Base-by-base conservation (phyloP, 2,797 vertebrate genomes). In the Jordanella pulchra region DNA sequence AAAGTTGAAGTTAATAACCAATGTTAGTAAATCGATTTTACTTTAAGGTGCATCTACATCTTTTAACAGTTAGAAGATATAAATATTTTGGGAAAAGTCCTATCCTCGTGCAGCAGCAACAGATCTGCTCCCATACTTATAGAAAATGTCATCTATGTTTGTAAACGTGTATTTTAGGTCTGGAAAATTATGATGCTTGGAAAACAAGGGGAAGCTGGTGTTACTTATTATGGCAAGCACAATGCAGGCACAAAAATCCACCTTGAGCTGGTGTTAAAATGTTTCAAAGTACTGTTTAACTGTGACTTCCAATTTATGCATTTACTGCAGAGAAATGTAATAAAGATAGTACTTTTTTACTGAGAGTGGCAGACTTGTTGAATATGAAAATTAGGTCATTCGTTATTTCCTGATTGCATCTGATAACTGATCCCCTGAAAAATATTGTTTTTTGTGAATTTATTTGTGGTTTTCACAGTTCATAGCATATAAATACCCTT, bases 1-100 rank as follows among this genome's bases (percentile, higher is more conserved):
- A 21, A 4, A 1, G 1, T 21, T 67, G 1, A 0, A 2, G 11
- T 56, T 0, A n/a, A 55, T 32, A 1, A 7, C 13, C 10, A 2
- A 10, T 2, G 2, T 0, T 1, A 25, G 3, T 4, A 11, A 2
- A 4, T 64, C 4, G 5, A 15, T 61, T 13, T 11, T 55, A 42
- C 9, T 27, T 55, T 32, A 10, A 69, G 14, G 35, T 6, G 13
- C 13, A 45, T 45, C 45, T 42, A 39, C 53, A 2, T 14, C 13
- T 12, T 44, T 63, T 63, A 63, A 63, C n/a, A 32, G 65, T 13
- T 21, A 23, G 9, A 32, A 25, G 13, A 21, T 21, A 27, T 5
- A 28, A 23, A 48, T 30, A 11, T 61, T 23, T 39, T 23, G n/a
- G 35, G 35, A 32, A 27, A 66, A 66, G 25, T 66, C 7, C 27